Base-by-base conservation (phyloP, 2,888 invertebrate species). In the Sinodicranocentrus sp. region DNA sequence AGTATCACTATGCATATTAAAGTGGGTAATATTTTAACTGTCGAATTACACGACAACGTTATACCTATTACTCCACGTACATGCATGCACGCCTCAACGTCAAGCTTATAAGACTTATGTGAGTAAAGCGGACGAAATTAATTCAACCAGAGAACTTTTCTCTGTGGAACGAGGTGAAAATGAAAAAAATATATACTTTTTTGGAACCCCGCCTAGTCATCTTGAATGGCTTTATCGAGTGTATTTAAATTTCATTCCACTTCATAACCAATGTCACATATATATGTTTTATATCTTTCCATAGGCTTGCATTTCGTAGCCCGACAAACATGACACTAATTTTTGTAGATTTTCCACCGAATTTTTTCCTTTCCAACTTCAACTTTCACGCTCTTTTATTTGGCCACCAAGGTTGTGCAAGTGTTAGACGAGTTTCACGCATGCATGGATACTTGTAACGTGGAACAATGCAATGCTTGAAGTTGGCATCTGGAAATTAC, bases 401-500 rank as follows among this genome's bases (percentile, higher is more conserved):
- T 44, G 8, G 26, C 44, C 23, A 39, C 68, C 13, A 43, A 21
- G 23, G 26, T 21, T 39, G 15, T 68, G 26, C 28, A 8, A 28
- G 23, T 17, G 63, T 23, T 63, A n/a, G 52, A 1, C 26, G 68
- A 70, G 43, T 70, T 70, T 70, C 68, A 70, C 68, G 68, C 68
- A 70, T 70, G 68, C 52, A 70, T 70, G 68, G 48, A 13, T 70
- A n/a, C 17, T 23, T 48, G 28, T 15, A 44, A 70, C 52, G 68
- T 70, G 68, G 68, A 70, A 70, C 68, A 70, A 70, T 70, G 23
- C 26, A 6, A 70, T 70, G 23, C 26, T 15, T 15, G 52, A 28
- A 48, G 28, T 43, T 70, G 68, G 68, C 68, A 70, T 48, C 44
- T 52, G 25, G 48, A 70, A 70, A 70, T 70, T 70, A 70, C 68